phyloP scores from a whole-genome alignment of 2,113 vertebrate species.

The Alaudala cheleensis region DNA sequence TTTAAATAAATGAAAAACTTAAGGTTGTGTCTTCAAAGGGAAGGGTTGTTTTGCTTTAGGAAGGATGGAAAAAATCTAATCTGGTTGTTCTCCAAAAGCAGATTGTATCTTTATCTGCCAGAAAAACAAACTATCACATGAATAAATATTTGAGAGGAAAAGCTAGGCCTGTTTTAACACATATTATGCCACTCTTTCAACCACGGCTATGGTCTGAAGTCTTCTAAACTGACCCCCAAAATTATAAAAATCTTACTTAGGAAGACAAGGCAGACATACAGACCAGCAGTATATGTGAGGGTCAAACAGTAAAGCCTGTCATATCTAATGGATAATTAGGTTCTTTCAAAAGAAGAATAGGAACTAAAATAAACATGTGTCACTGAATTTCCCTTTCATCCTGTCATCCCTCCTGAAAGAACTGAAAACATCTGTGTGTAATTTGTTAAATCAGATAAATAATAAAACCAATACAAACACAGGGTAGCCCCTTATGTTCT shows the following conservation, averaged over 20 bases:
- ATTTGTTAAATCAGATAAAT: background rate
- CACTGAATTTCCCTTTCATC: background rate
- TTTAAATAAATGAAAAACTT: background rate
- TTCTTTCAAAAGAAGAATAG: background rate
- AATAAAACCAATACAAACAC: background rate
- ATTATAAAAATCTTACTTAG: background rate
- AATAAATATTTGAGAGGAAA: slow-evolving; percentile 45
- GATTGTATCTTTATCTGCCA: slow-evolving; percentile 32
- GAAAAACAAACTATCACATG: slow-evolving; percentile 15
- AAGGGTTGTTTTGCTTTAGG: slow-evolving; percentile 7
- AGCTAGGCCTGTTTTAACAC: background rate
- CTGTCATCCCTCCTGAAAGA: background rate
- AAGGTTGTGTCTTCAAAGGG: background rate
- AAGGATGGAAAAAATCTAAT: slow-evolving; percentile 6
- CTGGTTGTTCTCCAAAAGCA: slow-evolving; percentile 32
- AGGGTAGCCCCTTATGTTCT: background rate
- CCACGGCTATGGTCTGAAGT: background rate
- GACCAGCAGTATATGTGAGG: fast-evolving
- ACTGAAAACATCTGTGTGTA: background rate
- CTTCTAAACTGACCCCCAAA: background rate
- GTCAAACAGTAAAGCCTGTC: background rate
- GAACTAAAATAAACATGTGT: background rate
- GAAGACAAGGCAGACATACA: background rate
- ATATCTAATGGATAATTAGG: background rate
- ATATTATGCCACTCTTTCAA: background rate